phyloP scores from a whole-genome alignment of 2,888 invertebrate genomes.

The Deilephila elpenor region DNA sequence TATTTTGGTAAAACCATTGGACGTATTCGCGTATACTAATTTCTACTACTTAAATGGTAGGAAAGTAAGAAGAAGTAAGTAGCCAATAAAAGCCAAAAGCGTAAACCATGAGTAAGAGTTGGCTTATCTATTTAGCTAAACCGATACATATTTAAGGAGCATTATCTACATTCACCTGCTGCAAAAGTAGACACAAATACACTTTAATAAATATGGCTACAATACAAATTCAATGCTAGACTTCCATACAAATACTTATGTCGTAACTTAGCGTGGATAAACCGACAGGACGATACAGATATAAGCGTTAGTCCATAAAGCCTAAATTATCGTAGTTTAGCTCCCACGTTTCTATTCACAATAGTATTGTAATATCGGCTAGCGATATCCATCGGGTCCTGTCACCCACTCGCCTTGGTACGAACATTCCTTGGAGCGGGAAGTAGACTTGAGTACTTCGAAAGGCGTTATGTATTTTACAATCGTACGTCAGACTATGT shows the following conservation, averaged over 20 bases:
- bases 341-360: slow-evolving; percentile 41
- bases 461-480: slow-evolving; percentile 27
- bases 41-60: too few relatives aligned
- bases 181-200: neutral
- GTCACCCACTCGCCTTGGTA: slow-evolving; percentile 68
- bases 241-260: neutral
- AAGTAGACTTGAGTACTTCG: slow-evolving; percentile 50
- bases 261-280: neutral
- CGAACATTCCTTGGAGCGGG: slow-evolving; percentile 70
- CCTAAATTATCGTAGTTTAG: slow-evolving; percentile 30
- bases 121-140: too few relatives aligned
- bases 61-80: too few relatives aligned
- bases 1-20: too few relatives aligned
- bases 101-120: too few relatives aligned
- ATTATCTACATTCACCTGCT: too few relatives aligned
- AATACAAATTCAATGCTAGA: neutral
- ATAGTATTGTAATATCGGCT: slow-evolving; percentile 28
- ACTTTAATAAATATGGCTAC: neutral
- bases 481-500: neutral
- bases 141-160: too few relatives aligned
- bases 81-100: too few relatives aligned
- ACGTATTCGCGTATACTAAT: too few relatives aligned
- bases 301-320: slow-evolving; percentile 2
- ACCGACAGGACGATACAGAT: neutral
- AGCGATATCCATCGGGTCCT: slow-evolving; percentile 44